Evolutionary conservation across 2,888 invertebrate genomes (phyloP).

Genomic region (Quadroppia sp.): DNA sequence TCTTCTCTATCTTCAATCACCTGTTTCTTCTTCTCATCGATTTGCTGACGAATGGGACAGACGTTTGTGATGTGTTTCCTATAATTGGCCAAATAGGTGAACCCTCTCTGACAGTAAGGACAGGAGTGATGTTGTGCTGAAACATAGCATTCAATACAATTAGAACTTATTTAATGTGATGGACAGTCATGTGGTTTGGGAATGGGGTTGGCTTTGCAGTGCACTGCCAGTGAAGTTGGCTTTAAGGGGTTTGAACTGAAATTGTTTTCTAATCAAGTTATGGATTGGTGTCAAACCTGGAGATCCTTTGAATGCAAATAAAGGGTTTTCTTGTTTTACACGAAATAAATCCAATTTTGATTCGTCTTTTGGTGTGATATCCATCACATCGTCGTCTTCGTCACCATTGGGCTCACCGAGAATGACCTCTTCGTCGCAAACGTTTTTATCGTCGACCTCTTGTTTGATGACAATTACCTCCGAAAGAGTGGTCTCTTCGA

Average conservation of each 20-base stretch:
- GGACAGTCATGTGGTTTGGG: not conserved
- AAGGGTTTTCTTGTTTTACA: conserved; percentile 39
- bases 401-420: not conserved
- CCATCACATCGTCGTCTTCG: conserved; percentile 1
- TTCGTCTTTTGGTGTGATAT: not conserved
- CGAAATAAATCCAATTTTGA: conserved; percentile 24
- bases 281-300: conserved; percentile 6
- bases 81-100: conserved; percentile 47
- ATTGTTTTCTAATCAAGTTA: too few relatives aligned
- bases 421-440: not conserved
- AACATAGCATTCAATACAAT: too few relatives aligned
- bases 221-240: too few relatives aligned
- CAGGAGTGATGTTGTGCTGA: conserved; percentile 42
- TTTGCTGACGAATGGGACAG: conserved; percentile 41
- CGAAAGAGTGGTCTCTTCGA: not conserved
- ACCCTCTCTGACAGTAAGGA: conserved; percentile 45
- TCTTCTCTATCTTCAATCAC: conserved; percentile 27
- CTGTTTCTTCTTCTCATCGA: conserved; percentile 35
- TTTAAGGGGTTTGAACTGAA: too few relatives aligned
- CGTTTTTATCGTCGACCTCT: not conserved
- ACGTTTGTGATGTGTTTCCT: conserved; percentile 42
- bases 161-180: not conserved
- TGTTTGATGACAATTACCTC: conserved; percentile 1
- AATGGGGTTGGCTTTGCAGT: too few relatives aligned
- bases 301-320: conserved; percentile 40